Evolutionary conservation across 2,113 vertebrate genomes (phyloP).

Genomic region (Naja naja): DNA sequence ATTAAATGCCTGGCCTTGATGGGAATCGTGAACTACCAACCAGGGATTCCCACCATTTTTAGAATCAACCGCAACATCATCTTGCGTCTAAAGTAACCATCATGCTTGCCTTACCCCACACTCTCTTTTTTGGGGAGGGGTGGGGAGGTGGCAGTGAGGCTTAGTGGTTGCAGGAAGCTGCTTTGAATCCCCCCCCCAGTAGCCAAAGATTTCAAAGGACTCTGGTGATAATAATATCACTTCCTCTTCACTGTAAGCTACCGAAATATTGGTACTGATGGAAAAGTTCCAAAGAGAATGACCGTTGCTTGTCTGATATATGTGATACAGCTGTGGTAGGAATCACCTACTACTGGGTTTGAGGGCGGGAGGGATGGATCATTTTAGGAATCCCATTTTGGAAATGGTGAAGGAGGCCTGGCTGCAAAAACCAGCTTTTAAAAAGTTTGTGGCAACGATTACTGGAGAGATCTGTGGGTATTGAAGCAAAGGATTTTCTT

Average conservation of each 20-base stretch:
- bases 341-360: not conserved
- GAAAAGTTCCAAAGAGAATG: not conserved
- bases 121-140: not conserved
- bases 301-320: not conserved
- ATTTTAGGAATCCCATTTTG: not conserved
- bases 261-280: no score
- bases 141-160: no score
- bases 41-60: not conserved
- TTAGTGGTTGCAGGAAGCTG: not conserved
- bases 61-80: not conserved
- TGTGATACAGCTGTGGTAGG: not conserved
- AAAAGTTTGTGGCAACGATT: rapidly evolving
- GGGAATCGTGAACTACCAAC: not conserved
- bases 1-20: not conserved
- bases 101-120: not conserved
- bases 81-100: not conserved
- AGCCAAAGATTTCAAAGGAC: not conserved
- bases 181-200: not conserved
- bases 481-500: not conserved
- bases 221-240: not conserved
- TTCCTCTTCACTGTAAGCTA: not conserved
- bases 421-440: not conserved
- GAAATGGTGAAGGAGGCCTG: not conserved
- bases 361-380: no score
- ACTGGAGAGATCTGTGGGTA: not conserved